phyloP scores from a whole-genome alignment of 2,888 invertebrate genomes.

The Amblyjoppa fuscipennis region DNA sequence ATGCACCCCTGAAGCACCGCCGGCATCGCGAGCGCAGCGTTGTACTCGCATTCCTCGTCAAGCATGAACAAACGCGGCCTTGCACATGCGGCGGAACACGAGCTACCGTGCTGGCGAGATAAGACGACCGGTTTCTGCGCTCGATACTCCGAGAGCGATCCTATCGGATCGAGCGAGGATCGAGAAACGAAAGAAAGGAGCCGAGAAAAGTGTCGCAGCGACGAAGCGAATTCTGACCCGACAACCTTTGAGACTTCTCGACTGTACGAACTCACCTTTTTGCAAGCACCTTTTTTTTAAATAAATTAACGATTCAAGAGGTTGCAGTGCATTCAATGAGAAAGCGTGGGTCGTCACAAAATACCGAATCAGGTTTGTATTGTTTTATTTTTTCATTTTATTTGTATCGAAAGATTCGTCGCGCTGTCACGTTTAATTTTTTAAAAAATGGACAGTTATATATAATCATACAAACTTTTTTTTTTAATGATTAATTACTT shows the following conservation, averaged over 20 bases:
- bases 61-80: constrained; percentile 73
- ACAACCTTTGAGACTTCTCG: constrained; percentile 6
- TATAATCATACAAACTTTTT: too few species aligned
- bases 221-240: constrained; percentile 3
- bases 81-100: constrained; percentile 67
- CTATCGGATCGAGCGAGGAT: constrained; percentile 28
- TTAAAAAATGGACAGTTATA: too few species aligned
- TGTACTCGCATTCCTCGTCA: constrained; percentile 75
- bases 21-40: constrained; percentile 49
- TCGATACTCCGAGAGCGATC: constrained; percentile 49
- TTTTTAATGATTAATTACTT: not conserved
- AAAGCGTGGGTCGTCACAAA: not conserved
- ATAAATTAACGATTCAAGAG: not conserved
- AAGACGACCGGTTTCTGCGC: constrained; percentile 65
- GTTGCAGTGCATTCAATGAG: not conserved
- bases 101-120: constrained; percentile 66
- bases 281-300: not conserved
- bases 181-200: constrained; percentile 38
- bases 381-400: not conserved
- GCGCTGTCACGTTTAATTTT: too few species aligned
- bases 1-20: constrained; percentile 31
- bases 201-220: constrained; percentile 8
- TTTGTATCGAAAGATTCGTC: too few species aligned
- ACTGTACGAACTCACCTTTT: not conserved
- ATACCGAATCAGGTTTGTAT: not conserved